A percentile compares a stretch with the other conserved stretches of the same genome.
Conservation (phyloP, 2,888 invertebrate species). For the Neuroscelio doddi region DNA sequence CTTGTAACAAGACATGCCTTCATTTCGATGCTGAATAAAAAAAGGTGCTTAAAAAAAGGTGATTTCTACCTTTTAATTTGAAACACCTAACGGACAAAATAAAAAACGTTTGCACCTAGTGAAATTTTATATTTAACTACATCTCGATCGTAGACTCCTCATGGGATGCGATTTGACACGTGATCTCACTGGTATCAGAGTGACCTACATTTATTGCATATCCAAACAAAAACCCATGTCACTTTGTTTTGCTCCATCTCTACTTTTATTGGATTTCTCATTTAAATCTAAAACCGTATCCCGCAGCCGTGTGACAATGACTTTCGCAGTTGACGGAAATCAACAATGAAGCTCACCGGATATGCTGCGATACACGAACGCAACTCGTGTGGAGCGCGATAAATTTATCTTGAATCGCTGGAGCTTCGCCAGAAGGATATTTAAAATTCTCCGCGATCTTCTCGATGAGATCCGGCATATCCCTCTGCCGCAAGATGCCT, state of each 20-base stretch:
- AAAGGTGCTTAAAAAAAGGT: too few relatives aligned
- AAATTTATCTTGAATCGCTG: conserved; percentile 59
- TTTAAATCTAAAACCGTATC: background rate
- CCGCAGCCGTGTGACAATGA: conserved; percentile 29
- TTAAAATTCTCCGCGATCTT: conserved; percentile 58
- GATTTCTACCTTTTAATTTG: too few relatives aligned
- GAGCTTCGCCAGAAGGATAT: conserved; percentile 60
- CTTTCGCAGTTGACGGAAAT: conserved; percentile 42
- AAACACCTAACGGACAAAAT: too few relatives aligned
- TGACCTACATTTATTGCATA: conserved; percentile 2
- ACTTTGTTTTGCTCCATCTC: conserved; percentile 3
- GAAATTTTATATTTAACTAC: too few relatives aligned
- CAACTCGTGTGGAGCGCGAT: conserved; percentile 46
- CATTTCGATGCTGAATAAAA: too few relatives aligned
- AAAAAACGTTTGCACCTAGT: too few relatives aligned
- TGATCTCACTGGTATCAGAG: conserved; percentile 1
- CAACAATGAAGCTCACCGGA: conserved; percentile 30
- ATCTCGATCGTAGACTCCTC: background rate
- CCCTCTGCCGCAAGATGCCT: conserved; percentile 22
- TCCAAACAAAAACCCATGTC: background rate
- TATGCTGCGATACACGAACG: conserved; percentile 28
- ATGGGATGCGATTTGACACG: background rate
- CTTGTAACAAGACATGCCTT: too few relatives aligned
- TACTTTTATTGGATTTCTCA: background rate
- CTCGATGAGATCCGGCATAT: conserved; percentile 23